Evolutionary conservation across 2,797 vertebrate genomes (phyloP), one percentile per base, ranked within the genome.

Genomic region (Neosilurus mollespiculum): DNA sequence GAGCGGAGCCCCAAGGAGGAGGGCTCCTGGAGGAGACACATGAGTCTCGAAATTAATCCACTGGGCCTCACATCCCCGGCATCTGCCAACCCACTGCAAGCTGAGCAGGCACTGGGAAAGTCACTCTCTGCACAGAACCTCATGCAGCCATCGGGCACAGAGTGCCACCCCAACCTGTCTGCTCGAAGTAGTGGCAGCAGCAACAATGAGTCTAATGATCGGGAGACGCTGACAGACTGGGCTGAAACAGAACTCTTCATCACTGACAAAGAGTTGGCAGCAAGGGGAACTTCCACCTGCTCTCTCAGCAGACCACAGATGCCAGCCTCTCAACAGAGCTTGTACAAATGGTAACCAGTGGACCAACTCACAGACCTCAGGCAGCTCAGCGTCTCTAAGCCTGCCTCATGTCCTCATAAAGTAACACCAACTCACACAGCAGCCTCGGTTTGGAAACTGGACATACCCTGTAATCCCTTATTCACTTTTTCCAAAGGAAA

Each of bases 41-140:
- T 96, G 90, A 98, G 97, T 91, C 93, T 95, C 87, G 97, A 96
- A 90, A 95, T 96, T 81, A 96, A 97, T 87, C 92, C 93, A 84
- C 91, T 98, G 88, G 89, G 96, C 86, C 94, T 96, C 56, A 94
- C 96, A 87, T 91, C 93, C 11, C 92, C 93, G 0, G 87, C 87
- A 84, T 87, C 88, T 26, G 88, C 90, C 8, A 80, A 49, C 73
- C 86, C 73, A 0, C 92, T 91, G 84, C 93, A 96, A 67, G 91
- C 93, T 86, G 95, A 95, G 78, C 93, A 93, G 88, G 91, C 94
- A 87, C 93, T 97, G 7, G 96, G 96, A 70, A 98, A 98, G 90
- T 98, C 97, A 80, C 91, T 96, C 86, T 99, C 98, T 26, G 96
- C 94, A 87, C 96, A 98, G 91, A 96, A 97, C 89, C 95, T 99